Conservation (phyloP, 2,113 vertebrate species). For the Amia ocellicauda region DNA sequence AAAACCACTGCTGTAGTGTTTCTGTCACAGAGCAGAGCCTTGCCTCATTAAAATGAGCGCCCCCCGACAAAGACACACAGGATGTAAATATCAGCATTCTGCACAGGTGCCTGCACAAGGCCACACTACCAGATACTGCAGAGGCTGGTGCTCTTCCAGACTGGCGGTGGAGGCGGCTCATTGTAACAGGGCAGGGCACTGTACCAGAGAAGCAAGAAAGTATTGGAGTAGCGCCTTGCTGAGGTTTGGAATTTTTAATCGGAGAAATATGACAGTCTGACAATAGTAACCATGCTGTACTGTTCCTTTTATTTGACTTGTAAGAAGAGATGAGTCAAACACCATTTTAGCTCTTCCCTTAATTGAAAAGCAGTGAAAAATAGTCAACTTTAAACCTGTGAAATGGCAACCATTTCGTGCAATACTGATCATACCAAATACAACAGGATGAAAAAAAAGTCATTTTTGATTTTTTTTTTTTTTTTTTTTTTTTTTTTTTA, state of each 20-base stretch:
- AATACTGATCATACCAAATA: constrained; percentile 51
- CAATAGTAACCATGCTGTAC: constrained; percentile 77
- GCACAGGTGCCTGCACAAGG: too few species aligned
- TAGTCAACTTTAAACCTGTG: constrained; percentile 30
- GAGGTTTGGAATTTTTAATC: constrained; percentile 49
- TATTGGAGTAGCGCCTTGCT: too few species aligned
- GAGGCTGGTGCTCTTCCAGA: too few species aligned
- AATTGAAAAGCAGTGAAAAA: constrained; percentile 13
- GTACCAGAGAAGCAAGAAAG: background rate
- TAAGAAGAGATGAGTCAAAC: constrained; percentile 14
- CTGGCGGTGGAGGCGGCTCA: too few species aligned
- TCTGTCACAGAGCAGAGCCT: too few species aligned
- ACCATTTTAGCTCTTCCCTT: constrained; percentile 14
- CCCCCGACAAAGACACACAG: too few species aligned
- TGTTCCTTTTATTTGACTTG: constrained; percentile 35
- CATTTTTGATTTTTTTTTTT: constrained; percentile 27
- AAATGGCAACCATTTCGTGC: constrained; percentile 43
- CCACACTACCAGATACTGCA: too few species aligned
- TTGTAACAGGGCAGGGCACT: background rate
- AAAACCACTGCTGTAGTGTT: too few species aligned
- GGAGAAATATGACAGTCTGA: constrained; percentile 71
- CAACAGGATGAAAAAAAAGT: constrained; percentile 44
- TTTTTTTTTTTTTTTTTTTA: constrained; percentile 44
- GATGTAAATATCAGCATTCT: too few species aligned
- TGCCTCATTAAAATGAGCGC: too few species aligned